Percentiles rank a stretch among this genome's conserved stretches.
These are phyloP conservation scores for Lithophane ornitopus DNA, from an alignment of 2,888 invertebrate species.

Conservation along the genomic window DNA sequence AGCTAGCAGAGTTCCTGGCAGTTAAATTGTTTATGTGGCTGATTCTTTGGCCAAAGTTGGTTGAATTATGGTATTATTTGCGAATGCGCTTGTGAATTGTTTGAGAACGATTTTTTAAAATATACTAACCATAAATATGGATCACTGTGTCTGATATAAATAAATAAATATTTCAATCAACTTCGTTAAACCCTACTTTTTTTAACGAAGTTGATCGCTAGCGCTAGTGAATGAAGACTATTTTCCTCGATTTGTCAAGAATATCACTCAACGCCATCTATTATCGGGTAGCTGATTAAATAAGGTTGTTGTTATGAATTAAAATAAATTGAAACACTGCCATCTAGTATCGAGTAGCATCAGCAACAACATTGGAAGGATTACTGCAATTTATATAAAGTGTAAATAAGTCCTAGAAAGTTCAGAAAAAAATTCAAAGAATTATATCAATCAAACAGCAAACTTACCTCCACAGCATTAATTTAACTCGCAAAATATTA, in stretches of 20 bases:
- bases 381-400: not conserved
- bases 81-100: not conserved
- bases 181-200: too few relatives aligned
- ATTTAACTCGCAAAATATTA: not conserved
- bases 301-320: not conserved
- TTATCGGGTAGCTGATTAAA: not conserved
- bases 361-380: not conserved
- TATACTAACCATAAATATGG: too few relatives aligned
- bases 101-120: too few relatives aligned
- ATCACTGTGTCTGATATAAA: too few relatives aligned
- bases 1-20: not conserved
- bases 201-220: not conserved
- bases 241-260: not conserved
- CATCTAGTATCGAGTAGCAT: conserved; percentile 10
- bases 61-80: not conserved
- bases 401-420: not conserved
- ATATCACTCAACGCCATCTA: not conserved
- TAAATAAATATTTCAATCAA: not conserved
- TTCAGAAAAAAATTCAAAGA: not conserved
- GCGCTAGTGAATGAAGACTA: not conserved
- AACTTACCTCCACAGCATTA: not conserved
- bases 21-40: not conserved
- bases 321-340: not conserved
- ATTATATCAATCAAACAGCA: not conserved
- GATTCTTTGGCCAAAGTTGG: not conserved